Percentiles rank a stretch among this genome's conserved stretches.
Evolutionary conservation across 2,797 vertebrate species (phyloP).

Genomic region (Anguilla pacifica): DNA sequence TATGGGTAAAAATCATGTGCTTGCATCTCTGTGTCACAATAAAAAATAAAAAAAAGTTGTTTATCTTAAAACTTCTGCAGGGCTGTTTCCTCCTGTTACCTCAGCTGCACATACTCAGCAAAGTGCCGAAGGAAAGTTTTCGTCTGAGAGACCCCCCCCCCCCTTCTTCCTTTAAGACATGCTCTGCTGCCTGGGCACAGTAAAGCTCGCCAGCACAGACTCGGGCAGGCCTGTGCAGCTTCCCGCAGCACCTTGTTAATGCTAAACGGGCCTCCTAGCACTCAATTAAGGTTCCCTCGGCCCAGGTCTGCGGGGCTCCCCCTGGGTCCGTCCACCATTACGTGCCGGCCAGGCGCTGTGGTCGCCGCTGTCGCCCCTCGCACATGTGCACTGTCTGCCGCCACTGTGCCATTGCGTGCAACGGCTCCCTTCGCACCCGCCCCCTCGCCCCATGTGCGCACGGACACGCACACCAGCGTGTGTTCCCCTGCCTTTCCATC

Average conservation of each 20-base stretch:
- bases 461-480: background rate
- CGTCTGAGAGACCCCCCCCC: background rate
- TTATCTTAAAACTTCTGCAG: background rate
- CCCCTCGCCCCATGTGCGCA: background rate
- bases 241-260: constrained; percentile 51
- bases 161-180: background rate
- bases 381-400: background rate
- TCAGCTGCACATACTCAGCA: background rate
- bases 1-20: background rate
- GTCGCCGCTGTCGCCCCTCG: constrained; percentile 13
- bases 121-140: constrained; percentile 19
- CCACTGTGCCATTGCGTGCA: background rate
- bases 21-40: background rate
- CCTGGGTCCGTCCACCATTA: background rate
- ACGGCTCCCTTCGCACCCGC: constrained; percentile 10
- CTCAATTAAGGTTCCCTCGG: constrained; percentile 45
- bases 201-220: constrained; percentile 42
- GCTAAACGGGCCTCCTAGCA: constrained; percentile 34
- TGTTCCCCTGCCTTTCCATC: background rate
- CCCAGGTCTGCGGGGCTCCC: background rate
- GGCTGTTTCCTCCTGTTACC: constrained; percentile 12
- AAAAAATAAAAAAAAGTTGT: background rate
- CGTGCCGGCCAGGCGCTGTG: constrained; percentile 39
- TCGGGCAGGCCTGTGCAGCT: constrained; percentile 47
- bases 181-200: constrained; percentile 13